Conservation (phyloP, 2,113 vertebrate species). For the Geococcyx californianus region DNA sequence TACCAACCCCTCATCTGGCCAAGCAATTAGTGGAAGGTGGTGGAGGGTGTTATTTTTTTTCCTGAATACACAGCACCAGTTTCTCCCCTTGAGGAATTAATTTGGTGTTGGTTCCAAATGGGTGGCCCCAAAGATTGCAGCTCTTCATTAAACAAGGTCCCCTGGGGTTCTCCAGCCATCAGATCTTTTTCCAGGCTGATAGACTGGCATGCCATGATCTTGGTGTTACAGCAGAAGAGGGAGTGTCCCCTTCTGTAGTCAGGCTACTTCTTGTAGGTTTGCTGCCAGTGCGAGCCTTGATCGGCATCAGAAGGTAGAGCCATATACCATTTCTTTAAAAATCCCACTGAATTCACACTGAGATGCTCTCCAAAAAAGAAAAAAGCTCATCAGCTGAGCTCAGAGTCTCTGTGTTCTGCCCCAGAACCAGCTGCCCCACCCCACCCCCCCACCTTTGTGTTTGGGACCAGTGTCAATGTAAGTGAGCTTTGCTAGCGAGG, state of each 20-base stretch:
- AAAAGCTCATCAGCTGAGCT: background rate
- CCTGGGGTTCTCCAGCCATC: background rate
- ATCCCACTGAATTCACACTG: background rate
- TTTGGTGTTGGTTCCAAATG: constrained; percentile 3
- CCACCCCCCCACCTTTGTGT: background rate
- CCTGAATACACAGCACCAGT: background rate
- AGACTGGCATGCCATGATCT: rapidly evolving
- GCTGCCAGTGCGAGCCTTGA: background rate
- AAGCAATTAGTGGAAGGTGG: background rate
- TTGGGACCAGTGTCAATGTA: rapidly evolving
- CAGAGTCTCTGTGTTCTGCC: background rate
- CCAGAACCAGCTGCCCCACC: background rate
- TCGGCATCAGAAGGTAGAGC: background rate
- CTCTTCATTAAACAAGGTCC: background rate
- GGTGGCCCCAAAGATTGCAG: background rate
- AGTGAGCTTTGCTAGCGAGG: background rate
- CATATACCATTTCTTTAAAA: background rate
- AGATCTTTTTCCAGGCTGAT: background rate
- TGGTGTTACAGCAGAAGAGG: background rate
- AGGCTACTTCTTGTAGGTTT: background rate
- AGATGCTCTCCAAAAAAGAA: background rate
- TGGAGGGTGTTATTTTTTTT: background rate
- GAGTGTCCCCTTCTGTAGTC: background rate
- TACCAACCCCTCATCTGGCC: background rate
- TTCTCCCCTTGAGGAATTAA: constrained; percentile 26